These are phyloP conservation scores for Melanotaenia pygmaea DNA, from an alignment of 2,797 vertebrate genomes.

Conservation along the genomic window DNA sequence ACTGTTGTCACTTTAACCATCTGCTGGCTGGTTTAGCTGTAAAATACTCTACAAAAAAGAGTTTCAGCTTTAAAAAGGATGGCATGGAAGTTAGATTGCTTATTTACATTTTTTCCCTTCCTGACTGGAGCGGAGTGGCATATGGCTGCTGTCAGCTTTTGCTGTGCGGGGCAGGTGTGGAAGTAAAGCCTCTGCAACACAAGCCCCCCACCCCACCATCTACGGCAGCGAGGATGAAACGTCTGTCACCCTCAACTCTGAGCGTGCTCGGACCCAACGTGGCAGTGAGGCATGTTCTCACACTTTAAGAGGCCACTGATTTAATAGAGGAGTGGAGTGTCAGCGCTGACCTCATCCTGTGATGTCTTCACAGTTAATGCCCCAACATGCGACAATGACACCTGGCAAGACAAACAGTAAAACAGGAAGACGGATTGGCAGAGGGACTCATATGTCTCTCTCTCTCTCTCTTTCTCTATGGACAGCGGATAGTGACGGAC, in stretches of 20 bases:
- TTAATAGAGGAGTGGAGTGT: slow-evolving; percentile 76
- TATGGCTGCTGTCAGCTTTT: slow-evolving; percentile 38
- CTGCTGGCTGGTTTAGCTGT: slow-evolving; percentile 53
- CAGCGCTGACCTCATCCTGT: slow-evolving; percentile 71
- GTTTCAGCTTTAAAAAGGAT: slow-evolving; percentile 37
- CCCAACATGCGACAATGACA: slow-evolving; percentile 72
- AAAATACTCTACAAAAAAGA: slow-evolving; percentile 34
- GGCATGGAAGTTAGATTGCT: slow-evolving; percentile 31
- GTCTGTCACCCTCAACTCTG: slow-evolving; percentile 45
- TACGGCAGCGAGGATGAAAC: slow-evolving; percentile 24
- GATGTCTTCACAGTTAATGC: slow-evolving; percentile 74
- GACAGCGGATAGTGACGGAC: slow-evolving; percentile 47
- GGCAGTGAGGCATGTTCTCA: slow-evolving; percentile 59
- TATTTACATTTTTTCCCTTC: slow-evolving; percentile 41
- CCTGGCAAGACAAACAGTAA: slow-evolving; percentile 67
- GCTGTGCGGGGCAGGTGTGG: slow-evolving; percentile 45
- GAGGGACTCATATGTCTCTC: slow-evolving; percentile 42
- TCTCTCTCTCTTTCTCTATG: slow-evolving; percentile 28
- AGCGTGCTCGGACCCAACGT: slow-evolving; percentile 12
- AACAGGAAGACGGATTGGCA: slow-evolving; percentile 63
- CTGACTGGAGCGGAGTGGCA: slow-evolving; percentile 24
- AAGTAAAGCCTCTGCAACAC: slow-evolving; percentile 31
- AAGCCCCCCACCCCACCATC: slow-evolving; percentile 34
- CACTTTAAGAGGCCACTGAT: slow-evolving; percentile 72
- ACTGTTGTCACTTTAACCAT: slow-evolving; percentile 67